Conservation (phyloP, 1,140 invertebrate species). For the Brachionus manjavacas region DNA sequence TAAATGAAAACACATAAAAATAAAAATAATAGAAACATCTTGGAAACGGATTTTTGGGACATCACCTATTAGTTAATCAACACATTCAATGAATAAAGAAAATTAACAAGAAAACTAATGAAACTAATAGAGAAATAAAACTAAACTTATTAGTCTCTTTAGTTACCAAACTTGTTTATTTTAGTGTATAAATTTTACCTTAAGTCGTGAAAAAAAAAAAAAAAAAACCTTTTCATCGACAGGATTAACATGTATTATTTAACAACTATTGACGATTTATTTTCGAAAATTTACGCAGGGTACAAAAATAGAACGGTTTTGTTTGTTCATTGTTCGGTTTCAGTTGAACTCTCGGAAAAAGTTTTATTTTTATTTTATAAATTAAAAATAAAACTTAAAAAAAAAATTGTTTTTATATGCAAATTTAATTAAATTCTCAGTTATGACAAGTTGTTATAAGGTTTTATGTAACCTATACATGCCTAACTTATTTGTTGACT, state of each 20-base stretch:
- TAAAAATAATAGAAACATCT: constrained; percentile 23
- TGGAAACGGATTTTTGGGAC: constrained; percentile 32
- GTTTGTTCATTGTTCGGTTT: background rate
- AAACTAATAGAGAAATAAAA: background rate
- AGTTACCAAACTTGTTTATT: constrained; percentile 32
- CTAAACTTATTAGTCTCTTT: constrained; percentile 31
- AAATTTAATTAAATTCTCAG: constrained; percentile 42
- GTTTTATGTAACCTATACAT: constrained; percentile 17
- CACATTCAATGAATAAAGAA: background rate
- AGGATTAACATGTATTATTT: background rate
- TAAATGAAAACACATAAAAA: background rate
- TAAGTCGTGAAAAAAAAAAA: background rate
- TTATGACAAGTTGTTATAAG: constrained; percentile 20
- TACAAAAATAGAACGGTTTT: background rate
- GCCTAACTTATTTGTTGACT: constrained; percentile 7
- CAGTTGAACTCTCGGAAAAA: background rate
- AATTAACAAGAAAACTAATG: background rate
- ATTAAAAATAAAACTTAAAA: background rate
- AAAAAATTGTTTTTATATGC: constrained; percentile 43
- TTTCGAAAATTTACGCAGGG: background rate
- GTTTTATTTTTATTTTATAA: background rate
- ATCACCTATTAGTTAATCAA: background rate
- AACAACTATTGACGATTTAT: background rate
- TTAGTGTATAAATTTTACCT: constrained; percentile 21
- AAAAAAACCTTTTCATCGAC: background rate